phyloP scores from a whole-genome alignment of 2,797 vertebrate species.

The Novumbra hubbsi region DNA sequence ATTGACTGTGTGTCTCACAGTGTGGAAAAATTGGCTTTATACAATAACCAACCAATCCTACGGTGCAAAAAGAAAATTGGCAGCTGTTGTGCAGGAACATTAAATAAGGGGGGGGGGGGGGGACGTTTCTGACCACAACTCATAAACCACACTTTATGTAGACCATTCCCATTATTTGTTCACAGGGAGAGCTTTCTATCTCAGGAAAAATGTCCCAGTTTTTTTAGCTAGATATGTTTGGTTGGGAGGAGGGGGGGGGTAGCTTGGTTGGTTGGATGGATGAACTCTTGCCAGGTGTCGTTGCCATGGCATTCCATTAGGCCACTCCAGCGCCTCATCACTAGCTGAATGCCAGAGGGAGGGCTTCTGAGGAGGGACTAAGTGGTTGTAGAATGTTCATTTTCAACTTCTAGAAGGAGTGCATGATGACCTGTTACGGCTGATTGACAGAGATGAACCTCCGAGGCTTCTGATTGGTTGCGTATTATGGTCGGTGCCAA shows the following conservation, averaged over 20 bases:
- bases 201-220: conserved; percentile 90
- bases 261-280: conserved; percentile 56
- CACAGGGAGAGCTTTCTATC: conserved; percentile 90
- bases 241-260: conserved; percentile 23
- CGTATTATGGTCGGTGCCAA: too few relatives aligned
- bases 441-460: conserved; percentile 53
- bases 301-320: conserved; percentile 96
- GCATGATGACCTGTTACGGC: conserved; percentile 36
- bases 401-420: conserved; percentile 44
- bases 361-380: conserved; percentile 53
- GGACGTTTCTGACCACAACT: conserved; percentile 95
- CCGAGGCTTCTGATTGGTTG: too few relatives aligned
- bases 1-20: conserved; percentile 86
- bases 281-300: conserved; percentile 94
- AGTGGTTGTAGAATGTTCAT: conserved; percentile 59
- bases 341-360: conserved; percentile 85
- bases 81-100: conserved; percentile 85
- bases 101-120: conserved; percentile 72
- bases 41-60: conserved; percentile 84
- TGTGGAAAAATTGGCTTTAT: conserved; percentile 87
- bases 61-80: conserved; percentile 79
- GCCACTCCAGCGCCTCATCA: conserved; percentile 85
- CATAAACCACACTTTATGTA: conserved; percentile 96
- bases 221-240: conserved; percentile 55
- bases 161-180: conserved; percentile 92